Evolutionary conservation across 53 echinoderm and acorn worm genomes (phyloP).

Genomic region (Paracentrotus lividus): DNA sequence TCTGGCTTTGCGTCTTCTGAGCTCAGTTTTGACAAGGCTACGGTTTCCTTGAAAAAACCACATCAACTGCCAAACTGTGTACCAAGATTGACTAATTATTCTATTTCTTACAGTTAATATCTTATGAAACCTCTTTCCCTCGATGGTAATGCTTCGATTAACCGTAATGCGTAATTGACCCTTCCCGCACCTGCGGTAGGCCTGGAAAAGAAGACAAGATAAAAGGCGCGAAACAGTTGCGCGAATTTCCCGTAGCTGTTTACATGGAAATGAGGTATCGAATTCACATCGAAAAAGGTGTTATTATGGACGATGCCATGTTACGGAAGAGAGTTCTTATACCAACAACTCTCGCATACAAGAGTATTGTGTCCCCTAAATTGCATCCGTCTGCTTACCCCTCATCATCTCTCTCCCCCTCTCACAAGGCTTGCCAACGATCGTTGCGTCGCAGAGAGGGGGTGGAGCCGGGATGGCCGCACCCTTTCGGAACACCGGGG

Average conservation of each 20-base stretch:
- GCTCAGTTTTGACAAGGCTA: no score
- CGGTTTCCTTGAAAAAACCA: no score
- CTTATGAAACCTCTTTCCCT: not conserved
- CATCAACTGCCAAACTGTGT: no score
- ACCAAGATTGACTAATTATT: not conserved
- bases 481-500: no score
- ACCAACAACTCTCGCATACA: not conserved
- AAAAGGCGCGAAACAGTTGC: conserved; percentile 39
- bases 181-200: not conserved
- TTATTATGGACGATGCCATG: conserved; percentile 36
- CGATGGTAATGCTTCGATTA: conserved; percentile 24
- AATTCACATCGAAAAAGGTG: conserved; percentile 22
- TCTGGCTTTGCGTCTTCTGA: no score
- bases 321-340: conserved; percentile 33
- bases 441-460: no score
- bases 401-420: not conserved
- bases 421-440: not conserved
- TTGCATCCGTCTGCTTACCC: not conserved
- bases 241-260: conserved; percentile 22
- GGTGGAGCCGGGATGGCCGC: no score
- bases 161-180: conserved; percentile 55
- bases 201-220: not conserved
- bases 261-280: conserved; percentile 52
- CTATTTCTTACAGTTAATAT: conserved; percentile 12
- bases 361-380: not conserved